Evolutionary conservation across 64 coral and sea anemone species (phyloP), one percentile per base, ranked within the genome.

Genomic region (Montipora efflorescens): DNA sequence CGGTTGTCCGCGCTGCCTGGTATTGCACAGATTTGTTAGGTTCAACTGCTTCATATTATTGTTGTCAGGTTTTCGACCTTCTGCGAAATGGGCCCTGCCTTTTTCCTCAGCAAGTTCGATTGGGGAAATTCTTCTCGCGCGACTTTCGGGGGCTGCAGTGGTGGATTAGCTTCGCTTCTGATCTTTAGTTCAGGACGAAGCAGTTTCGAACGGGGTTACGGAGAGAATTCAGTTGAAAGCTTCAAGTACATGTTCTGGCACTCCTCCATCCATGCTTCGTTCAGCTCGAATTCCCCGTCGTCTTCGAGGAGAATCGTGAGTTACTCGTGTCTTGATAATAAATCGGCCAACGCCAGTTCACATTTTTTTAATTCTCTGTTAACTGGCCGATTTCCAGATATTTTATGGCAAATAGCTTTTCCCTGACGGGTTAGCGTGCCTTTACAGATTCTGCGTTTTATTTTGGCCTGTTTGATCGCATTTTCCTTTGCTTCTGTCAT

Each of bases 201-300:
- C 82, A 84, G 18, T 69, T 69, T 2, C 52, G 28, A 2, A 84
- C 7, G 47, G 82, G 82, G 19, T 84, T 69, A 0, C 68, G 16
- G 5, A 84, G 64, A 45, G 82, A 84, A 9, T 71, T 84, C 82
- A 84, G 28, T 43, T 84, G 82, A 48, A 45, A 78, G 75, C 75
- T 47, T 78, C 46, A 78, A 8, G 36, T 78, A 78, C 2, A 15
- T 78, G 14, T 78, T 36, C 75, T 78, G 75, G 12, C 75, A 78
- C 2, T 78, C 75, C 46, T 78, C 28, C 75, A 78, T 47, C 75
- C 75, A 78, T 47, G 75, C 36, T 78, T 78, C 75, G 44, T 77
- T 28, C 5, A 46, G 75, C 28, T 77, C 75, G 75, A 77, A 77
- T 47, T 77, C 4, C 8, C 9, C 10, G 28, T 77, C 28, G 25